Evolutionary conservation across 2,888 invertebrate species (phyloP).

Genomic region (Gisinianus flammeolus): DNA sequence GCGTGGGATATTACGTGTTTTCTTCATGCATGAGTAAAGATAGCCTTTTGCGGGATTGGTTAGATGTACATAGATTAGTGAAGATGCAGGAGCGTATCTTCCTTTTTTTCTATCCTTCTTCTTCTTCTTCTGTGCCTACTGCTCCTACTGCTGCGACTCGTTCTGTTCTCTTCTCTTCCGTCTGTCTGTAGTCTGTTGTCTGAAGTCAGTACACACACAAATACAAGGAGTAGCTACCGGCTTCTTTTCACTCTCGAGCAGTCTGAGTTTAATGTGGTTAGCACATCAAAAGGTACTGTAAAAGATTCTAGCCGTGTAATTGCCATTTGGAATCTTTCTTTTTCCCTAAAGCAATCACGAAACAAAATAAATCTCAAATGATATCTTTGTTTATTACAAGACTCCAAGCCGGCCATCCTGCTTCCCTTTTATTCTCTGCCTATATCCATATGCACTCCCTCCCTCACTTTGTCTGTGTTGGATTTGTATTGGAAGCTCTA

Average conservation of each 20-base stretch:
- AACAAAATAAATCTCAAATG: slow-evolving; percentile 26
- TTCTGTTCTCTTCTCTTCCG: neutral
- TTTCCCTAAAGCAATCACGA: slow-evolving; percentile 25
- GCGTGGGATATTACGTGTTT: no score
- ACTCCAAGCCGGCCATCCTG: neutral
- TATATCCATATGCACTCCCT: neutral
- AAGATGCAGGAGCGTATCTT: no score
- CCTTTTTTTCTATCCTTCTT: neutral
- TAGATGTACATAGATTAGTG: no score
- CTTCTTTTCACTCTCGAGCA: slow-evolving; percentile 12
- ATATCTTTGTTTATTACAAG: slow-evolving; percentile 25
- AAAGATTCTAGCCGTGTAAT: slow-evolving; percentile 19
- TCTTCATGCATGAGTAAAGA: no score
- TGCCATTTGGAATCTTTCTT: slow-evolving; percentile 29
- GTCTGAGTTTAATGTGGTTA: slow-evolving; percentile 18
- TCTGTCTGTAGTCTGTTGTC: neutral
- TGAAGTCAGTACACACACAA: neutral
- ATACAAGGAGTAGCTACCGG: neutral
- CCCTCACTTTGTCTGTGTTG: neutral
- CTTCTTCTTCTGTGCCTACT: neutral
- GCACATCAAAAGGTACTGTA: slow-evolving; percentile 17
- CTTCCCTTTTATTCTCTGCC: neutral
- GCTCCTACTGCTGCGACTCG: neutral
- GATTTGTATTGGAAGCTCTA: neutral
- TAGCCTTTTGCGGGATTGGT: no score